These are phyloP conservation scores for Silurus lanzhouensis DNA, from an alignment of 2,797 vertebrate genomes.

Conservation along the genomic window DNA sequence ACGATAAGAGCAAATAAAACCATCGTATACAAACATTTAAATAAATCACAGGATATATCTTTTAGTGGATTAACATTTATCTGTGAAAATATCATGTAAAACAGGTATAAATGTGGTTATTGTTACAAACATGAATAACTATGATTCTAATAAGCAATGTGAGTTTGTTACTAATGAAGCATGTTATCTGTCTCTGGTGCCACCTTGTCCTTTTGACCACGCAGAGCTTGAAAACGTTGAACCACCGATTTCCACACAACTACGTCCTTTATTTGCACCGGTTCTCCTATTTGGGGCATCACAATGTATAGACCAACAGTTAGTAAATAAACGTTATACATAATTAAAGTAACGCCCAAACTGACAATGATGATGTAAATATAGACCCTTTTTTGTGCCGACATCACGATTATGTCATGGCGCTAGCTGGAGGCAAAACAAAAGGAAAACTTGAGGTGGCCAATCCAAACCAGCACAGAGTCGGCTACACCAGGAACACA, in stretches of 20 bases:
- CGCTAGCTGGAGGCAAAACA: too few species aligned
- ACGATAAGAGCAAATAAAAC: background rate
- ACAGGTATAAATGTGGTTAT: background rate
- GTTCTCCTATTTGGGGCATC: conserved; percentile 27
- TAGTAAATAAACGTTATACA: too few species aligned
- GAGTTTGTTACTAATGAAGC: background rate
- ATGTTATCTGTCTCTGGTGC: conserved; percentile 37
- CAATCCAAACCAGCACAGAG: too few species aligned
- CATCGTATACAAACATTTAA: background rate
- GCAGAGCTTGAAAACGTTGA: conserved; percentile 53
- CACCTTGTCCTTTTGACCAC: conserved; percentile 38
- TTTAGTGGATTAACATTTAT: background rate
- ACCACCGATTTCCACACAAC: conserved; percentile 53
- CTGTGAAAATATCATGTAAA: background rate
- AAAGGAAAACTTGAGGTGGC: too few species aligned
- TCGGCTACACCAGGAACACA: too few species aligned
- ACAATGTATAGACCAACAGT: background rate
- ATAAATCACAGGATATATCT: background rate
- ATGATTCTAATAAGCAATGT: background rate
- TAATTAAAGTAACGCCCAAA: too few species aligned
- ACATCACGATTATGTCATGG: too few species aligned
- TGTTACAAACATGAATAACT: background rate
- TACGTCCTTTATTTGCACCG: conserved; percentile 45
- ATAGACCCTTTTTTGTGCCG: too few species aligned
- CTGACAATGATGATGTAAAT: too few species aligned